Base-by-base conservation (phyloP, 2,113 vertebrate genomes). In the Mesocricetus auratus region DNA sequence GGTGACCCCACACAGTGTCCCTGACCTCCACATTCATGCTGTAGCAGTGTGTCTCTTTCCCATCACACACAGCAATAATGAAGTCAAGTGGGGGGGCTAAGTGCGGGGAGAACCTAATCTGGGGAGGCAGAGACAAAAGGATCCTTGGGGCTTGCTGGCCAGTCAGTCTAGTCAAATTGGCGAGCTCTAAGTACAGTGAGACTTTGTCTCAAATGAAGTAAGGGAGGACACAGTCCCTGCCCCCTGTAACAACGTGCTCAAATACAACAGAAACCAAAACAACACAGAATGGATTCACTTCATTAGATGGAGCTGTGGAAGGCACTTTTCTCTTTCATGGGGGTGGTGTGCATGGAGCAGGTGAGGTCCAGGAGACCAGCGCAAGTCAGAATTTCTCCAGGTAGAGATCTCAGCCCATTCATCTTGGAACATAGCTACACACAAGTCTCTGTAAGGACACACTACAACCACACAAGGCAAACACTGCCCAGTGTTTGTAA, bases 311-410 rank as follows among this genome's bases (percentile, higher is more conserved):
- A 21, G 47, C 13, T 71, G 3, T 75, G 13, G 50, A 78, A 62
- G 78, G 86, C 86, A 62, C 15, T 6, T 21, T 56, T 21, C 31
- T 36, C 17, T 86, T 89, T 66, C 10, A 39, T 68, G 81, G 22
- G 50, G 78, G 64, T 29, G 26, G 7, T 10, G 3, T 71, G 26
- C 50, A 60, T 50, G 10, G 73, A 73, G 2, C 12, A 21, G 29
- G 33, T 75, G 56, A 82, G n/a, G 50, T 19, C 45, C 79, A 92
- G 42, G 73, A 60, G 56, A 75, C 3, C n/a, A n/a, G 50, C 74
- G 42, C 31, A 42, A 66, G 31, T 91, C 39, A 89, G 82, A 94
- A 62, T 26, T 91, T 96, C 42, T 86, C 47, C 89, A 58, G 77
- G 75, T 83, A n/a, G 3, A 7, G 50, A 39, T 96, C 50, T 93